Conservation (phyloP, 2,888 invertebrate species). For the Coelinius sp. region DNA sequence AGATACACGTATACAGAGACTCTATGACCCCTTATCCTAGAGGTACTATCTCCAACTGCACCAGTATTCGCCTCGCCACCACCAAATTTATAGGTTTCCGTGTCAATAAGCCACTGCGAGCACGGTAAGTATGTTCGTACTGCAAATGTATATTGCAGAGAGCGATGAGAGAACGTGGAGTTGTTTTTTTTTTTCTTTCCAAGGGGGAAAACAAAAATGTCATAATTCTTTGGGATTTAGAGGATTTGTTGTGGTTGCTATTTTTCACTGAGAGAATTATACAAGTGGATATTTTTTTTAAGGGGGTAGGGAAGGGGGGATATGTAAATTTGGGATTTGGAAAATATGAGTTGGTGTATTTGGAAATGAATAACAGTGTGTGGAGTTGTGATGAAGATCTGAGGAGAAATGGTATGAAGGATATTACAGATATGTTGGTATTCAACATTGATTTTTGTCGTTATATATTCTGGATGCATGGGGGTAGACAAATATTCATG, state of each 20-base stretch:
- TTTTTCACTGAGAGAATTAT: too few species aligned
- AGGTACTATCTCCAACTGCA: not conserved
- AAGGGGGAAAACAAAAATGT: not conserved
- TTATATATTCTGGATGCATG: not conserved
- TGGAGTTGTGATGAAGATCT: not conserved
- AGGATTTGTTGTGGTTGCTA: too few species aligned
- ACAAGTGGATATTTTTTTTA: not conserved
- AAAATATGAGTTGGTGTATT: not conserved
- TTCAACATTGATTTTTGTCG: not conserved
- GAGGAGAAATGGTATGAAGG: not conserved
- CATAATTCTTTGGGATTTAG: not conserved
- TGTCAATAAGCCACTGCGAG: conserved; percentile 53
- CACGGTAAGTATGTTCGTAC: conserved; percentile 39
- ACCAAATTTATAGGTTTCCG: conserved; percentile 53
- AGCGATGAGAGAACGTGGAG: not conserved
- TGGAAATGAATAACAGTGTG: not conserved
- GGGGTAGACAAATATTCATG: conserved; percentile 7
- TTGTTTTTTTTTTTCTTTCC: not conserved
- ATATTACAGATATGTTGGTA: not conserved
- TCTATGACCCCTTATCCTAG: not conserved
- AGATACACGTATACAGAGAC: conserved; percentile 7
- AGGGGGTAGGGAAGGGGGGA: not conserved
- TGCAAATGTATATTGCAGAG: not conserved
- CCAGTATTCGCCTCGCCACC: conserved; percentile 15
- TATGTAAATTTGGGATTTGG: not conserved